These are phyloP conservation scores for Sternotherus odoratus DNA, from an alignment of 2,797 vertebrate genomes.

Conservation along the genomic window DNA sequence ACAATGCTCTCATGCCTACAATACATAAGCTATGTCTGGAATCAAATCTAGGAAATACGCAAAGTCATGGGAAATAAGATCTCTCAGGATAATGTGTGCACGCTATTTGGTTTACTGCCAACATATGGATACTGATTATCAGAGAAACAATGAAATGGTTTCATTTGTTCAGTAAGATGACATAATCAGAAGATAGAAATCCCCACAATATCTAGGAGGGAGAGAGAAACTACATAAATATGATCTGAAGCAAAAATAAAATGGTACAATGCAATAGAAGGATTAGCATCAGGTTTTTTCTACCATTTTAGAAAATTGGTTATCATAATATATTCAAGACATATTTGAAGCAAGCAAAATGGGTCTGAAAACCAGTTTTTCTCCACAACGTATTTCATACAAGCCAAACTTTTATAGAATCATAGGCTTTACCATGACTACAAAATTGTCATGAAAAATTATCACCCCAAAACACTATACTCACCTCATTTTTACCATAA, in stretches of 20 bases:
- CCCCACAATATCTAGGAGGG: not conserved
- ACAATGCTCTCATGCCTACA: not conserved
- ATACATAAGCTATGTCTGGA: not conserved
- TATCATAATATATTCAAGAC: not conserved
- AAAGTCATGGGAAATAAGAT: not conserved
- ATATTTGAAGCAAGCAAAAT: not conserved
- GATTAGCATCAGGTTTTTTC: not conserved
- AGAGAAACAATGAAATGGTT: not conserved
- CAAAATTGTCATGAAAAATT: fast-evolving
- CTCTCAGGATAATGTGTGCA: not conserved
- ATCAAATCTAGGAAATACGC: not conserved
- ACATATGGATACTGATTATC: not conserved
- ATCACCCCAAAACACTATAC: not conserved
- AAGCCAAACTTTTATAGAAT: not conserved
- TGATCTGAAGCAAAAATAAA: not conserved
- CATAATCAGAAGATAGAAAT: not conserved
- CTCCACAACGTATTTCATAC: fast-evolving
- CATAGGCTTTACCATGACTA: not conserved
- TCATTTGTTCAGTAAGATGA: not conserved
- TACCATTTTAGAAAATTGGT: not conserved
- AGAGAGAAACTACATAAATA: not conserved
- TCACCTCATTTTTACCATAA: not conserved
- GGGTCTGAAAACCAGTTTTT: not conserved
- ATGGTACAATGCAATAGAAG: not conserved
- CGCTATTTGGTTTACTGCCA: not conserved